Percentiles rank a stretch among this genome's conserved stretches.
phyloP scores from a whole-genome alignment of 1,140 invertebrate species.

The Drosophila mauritiana region DNA sequence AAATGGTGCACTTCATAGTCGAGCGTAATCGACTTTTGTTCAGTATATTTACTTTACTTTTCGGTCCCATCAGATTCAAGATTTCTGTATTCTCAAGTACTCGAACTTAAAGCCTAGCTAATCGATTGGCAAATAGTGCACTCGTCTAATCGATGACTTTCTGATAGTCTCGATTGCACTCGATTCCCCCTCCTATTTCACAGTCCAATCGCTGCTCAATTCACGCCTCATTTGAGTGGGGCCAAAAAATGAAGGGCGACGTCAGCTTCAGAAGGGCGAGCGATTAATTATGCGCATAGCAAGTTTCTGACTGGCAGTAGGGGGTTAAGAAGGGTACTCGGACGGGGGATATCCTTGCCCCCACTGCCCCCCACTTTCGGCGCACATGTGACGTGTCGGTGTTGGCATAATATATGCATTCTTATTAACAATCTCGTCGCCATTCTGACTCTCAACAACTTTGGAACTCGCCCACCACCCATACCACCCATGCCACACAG shows the following conservation, averaged over 20 bases:
- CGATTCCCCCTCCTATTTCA: background rate
- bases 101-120: background rate
- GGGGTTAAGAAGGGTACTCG: conserved; percentile 17
- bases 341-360: background rate
- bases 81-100: background rate
- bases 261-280: conserved; percentile 31
- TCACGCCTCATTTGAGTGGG: conserved; percentile 1
- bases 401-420: conserved; percentile 79
- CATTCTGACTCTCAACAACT: conserved; percentile 65
- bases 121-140: conserved; percentile 10
- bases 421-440: conserved; percentile 83
- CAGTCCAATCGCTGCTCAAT: conserved; percentile 4
- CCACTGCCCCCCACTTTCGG: background rate
- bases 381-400: conserved; percentile 43
- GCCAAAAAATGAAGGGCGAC: conserved; percentile 24
- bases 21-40: too few relatives aligned
- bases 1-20: too few relatives aligned
- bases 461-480: conserved; percentile 25
- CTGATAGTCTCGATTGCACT: conserved; percentile 7
- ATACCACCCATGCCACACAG: conserved; percentile 8
- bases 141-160: conserved; percentile 1
- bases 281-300: conserved; percentile 45
- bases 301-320: conserved; percentile 10
- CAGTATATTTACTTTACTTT: too few relatives aligned
- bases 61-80: background rate